Conservation (phyloP, 2,113 vertebrate species). For the Upupa epops region DNA sequence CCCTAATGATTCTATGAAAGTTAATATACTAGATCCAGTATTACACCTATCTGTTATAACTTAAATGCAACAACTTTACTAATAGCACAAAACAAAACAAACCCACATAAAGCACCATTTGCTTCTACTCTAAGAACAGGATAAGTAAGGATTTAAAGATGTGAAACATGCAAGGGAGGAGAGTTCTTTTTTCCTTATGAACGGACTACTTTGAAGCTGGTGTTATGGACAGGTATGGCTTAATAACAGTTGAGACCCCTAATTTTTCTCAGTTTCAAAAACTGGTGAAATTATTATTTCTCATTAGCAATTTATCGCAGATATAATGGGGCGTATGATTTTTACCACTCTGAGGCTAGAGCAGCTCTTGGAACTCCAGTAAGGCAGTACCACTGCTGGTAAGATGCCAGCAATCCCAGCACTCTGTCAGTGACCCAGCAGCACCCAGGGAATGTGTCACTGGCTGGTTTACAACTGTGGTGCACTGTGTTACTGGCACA, state of each 20-base stretch:
- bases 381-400: rapidly evolving
- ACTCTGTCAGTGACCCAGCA: not conserved
- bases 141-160: not conserved
- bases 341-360: not conserved
- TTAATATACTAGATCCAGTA: no score
- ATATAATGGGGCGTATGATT: not conserved
- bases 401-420: not conserved
- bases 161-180: not conserved
- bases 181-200: not conserved
- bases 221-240: not conserved
- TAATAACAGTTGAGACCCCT: not conserved
- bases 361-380: not conserved
- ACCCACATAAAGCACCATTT: not conserved
- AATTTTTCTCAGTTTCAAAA: not conserved
- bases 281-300: not conserved
- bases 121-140: not conserved
- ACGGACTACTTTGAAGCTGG: not conserved
- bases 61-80: not conserved
- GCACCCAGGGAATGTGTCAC: rapidly evolving
- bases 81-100: not conserved
- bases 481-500: no score
- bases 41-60: not conserved
- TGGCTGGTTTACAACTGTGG: not conserved
- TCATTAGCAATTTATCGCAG: not conserved
- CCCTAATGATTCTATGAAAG: no score